A percentile compares a stretch with the other conserved stretches of the same genome.
Conservation (phyloP, 2,113 vertebrate genomes). For the Heliornis fulica region DNA sequence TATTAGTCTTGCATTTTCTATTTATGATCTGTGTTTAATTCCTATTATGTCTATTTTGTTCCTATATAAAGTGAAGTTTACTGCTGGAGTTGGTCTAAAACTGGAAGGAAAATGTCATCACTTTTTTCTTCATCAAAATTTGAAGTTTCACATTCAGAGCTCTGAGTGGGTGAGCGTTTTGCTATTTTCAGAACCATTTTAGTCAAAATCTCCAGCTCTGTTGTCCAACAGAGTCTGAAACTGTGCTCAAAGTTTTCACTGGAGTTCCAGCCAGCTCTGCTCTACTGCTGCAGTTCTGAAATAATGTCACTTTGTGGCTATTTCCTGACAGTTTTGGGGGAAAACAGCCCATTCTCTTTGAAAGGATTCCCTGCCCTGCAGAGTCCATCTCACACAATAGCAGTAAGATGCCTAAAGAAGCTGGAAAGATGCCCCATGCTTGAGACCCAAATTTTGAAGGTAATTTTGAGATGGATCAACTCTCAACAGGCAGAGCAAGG, state of each 20-base stretch:
- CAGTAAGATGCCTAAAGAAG: background rate
- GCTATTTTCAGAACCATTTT: conserved; percentile 15
- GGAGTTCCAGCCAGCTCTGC: background rate
- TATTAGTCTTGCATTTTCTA: background rate
- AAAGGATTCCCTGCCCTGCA: background rate
- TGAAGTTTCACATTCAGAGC: background rate
- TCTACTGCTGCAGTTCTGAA: background rate
- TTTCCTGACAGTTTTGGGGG: background rate
- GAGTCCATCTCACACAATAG: background rate
- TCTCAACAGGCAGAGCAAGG: background rate
- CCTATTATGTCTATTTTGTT: background rate
- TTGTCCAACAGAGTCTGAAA: conserved; percentile 1
- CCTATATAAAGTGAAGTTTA: background rate
- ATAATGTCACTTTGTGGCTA: background rate
- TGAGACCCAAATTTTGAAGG: background rate
- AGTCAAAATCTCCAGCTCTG: background rate
- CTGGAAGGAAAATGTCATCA: background rate
- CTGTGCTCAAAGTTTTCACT: background rate
- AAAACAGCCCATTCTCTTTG: background rate
- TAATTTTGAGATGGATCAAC: background rate
- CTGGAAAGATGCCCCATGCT: background rate
- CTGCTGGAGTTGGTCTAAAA: background rate
- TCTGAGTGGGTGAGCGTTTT: background rate
- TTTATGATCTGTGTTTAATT: background rate
- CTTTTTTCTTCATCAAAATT: background rate